These are phyloP conservation scores for Kryptopterus vitreolus DNA, from an alignment of 2,797 vertebrate genomes.

Conservation along the genomic window DNA sequence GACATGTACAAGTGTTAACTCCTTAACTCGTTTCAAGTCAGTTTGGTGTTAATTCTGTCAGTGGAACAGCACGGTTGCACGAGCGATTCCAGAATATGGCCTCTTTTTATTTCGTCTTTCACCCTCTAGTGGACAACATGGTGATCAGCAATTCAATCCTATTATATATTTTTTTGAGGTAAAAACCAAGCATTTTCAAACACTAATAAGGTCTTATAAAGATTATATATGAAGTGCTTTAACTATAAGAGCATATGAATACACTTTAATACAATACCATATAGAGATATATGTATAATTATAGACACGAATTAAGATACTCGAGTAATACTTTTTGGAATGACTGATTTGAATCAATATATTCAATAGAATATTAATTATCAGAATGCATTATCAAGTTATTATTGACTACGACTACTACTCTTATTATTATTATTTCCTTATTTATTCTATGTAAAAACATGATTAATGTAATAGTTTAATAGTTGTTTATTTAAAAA, in stretches of 20 bases:
- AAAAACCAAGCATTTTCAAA: background rate
- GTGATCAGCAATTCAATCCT: background rate
- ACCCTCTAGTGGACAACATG: constrained; percentile 21
- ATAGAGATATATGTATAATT: too few relatives aligned
- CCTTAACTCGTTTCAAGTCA: background rate
- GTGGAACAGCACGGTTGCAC: background rate
- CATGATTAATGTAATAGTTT: too few relatives aligned
- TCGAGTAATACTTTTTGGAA: too few relatives aligned
- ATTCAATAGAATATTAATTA: background rate
- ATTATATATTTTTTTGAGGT: background rate
- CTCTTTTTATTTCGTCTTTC: constrained; percentile 9
- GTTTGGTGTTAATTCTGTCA: background rate
- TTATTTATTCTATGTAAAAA: too few relatives aligned
- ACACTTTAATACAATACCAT: too few relatives aligned
- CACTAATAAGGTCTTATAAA: background rate
- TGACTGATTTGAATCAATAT: too few relatives aligned
- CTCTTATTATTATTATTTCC: background rate
- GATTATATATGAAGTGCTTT: too few relatives aligned
- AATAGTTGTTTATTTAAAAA: too few relatives aligned
- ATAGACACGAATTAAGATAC: too few relatives aligned
- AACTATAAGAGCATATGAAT: too few relatives aligned
- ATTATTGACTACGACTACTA: background rate
- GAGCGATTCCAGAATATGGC: background rate
- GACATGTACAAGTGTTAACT: too few relatives aligned
- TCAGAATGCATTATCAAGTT: background rate